Evolutionary conservation across 2,113 vertebrate genomes (phyloP).

Genomic region (Planiliza haematocheilus): DNA sequence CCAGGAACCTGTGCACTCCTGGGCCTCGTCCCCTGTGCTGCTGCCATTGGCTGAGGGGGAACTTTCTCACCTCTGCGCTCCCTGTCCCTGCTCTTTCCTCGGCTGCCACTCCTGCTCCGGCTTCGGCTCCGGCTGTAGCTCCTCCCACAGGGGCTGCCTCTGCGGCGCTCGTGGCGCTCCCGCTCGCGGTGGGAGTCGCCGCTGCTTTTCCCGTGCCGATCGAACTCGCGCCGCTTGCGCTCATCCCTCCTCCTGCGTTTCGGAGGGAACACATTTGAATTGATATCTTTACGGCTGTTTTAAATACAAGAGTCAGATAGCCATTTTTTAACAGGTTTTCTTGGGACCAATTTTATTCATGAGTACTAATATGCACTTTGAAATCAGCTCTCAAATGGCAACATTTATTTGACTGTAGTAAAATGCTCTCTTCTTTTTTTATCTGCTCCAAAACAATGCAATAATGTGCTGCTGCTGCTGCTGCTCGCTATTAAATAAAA

Average conservation of each 20-base stretch:
- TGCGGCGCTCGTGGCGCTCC: slow-evolving; percentile 93
- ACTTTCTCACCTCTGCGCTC: slow-evolving; percentile 79
- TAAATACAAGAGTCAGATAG: background rate
- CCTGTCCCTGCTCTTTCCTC: slow-evolving; percentile 78
- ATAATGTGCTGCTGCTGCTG: no score
- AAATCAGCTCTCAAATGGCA: no score
- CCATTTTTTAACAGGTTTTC: background rate
- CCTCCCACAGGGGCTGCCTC: slow-evolving; percentile 89
- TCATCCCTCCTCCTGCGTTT: slow-evolving; percentile 94
- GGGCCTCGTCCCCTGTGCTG: slow-evolving; percentile 43
- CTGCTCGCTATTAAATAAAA: background rate
- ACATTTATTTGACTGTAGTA: no score
- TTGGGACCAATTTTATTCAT: no score
- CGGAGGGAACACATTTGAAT: background rate
- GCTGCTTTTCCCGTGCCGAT: slow-evolving; percentile 88
- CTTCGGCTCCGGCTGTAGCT: slow-evolving; percentile 84
- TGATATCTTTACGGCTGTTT: background rate
- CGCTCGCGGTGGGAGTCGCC: slow-evolving; percentile 92
- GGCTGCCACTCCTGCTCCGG: slow-evolving; percentile 85
- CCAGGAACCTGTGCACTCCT: slow-evolving; percentile 27
- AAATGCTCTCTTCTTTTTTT: no score
- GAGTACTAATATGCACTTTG: background rate
- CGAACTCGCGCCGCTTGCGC: slow-evolving; percentile 93
- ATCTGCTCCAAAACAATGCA: no score
- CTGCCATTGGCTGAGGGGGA: slow-evolving; percentile 34